These are phyloP conservation scores for Pteruthius melanotis DNA, from an alignment of 2,113 vertebrate species.

Conservation along the genomic window DNA sequence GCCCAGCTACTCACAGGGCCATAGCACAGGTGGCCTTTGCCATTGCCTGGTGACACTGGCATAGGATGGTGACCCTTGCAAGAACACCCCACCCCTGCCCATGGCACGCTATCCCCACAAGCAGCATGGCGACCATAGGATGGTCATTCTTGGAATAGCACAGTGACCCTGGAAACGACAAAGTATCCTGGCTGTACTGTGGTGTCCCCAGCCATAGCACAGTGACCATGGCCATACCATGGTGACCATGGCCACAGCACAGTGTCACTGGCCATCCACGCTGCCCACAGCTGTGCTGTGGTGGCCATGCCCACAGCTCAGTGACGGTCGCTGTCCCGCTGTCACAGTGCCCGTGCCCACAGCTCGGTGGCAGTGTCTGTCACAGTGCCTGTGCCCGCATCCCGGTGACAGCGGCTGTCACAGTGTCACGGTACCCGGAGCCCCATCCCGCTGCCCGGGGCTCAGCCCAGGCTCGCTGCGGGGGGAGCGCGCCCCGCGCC, in stretches of 20 bases:
- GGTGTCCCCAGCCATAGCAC: neutral
- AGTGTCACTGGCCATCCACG: neutral
- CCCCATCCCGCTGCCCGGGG: too few species aligned
- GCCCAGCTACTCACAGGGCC: neutral
- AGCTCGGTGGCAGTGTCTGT: neutral
- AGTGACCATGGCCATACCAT: accelerated
- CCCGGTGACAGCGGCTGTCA: too few species aligned
- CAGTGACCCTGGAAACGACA: neutral
- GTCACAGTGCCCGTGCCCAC: accelerated
- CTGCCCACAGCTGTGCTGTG: neutral
- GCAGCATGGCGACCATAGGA: accelerated
- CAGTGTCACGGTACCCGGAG: too few species aligned
- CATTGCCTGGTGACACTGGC: accelerated
- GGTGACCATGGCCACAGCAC: neutral
- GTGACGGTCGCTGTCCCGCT: accelerated
- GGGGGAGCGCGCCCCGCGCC: neutral
- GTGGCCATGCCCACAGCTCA: neutral
- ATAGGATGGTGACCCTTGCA: neutral
- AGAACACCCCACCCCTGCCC: neutral
- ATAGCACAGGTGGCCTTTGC: neutral
- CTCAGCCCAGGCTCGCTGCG: neutral
- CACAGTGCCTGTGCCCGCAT: too few species aligned
- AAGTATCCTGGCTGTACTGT: accelerated
- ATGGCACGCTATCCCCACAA: accelerated
- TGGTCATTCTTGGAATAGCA: accelerated